These are phyloP conservation scores for Brenthis daphne DNA, from an alignment of 2,888 invertebrate species.

Conservation along the genomic window DNA sequence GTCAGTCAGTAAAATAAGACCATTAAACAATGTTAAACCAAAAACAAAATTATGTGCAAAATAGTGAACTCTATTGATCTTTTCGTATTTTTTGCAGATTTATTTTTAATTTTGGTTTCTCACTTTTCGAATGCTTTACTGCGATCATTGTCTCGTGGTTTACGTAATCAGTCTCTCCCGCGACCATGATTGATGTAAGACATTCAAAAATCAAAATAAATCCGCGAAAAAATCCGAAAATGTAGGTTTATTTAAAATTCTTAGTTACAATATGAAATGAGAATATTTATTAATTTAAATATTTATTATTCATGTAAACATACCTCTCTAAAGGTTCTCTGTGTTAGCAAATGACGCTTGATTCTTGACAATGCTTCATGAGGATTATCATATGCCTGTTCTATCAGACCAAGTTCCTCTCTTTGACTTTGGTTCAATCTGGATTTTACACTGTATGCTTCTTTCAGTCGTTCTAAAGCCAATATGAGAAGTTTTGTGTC, in stretches of 20 bases:
- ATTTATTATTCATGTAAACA: constrained; percentile 31
- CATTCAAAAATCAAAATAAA: no score
- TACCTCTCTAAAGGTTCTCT: constrained; percentile 98
- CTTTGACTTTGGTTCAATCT: constrained; percentile 98
- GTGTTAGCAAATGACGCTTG: constrained; percentile 98
- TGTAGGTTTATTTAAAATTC: no score
- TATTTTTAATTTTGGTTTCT: no score
- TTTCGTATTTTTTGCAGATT: no score
- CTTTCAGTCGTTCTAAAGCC: constrained; percentile 97
- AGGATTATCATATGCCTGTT: constrained; percentile 99
- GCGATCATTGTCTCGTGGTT: no score
- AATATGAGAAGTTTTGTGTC: constrained; percentile 99
- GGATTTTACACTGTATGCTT: constrained; percentile 99
- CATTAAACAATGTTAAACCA: background rate
- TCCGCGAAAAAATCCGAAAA: no score
- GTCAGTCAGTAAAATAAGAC: background rate
- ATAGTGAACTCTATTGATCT: no score
- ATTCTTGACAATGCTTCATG: constrained; percentile 99
- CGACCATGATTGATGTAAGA: no score
- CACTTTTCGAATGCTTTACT: no score
- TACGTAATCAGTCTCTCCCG: no score
- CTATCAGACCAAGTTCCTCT: constrained; percentile 98
- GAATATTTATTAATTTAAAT: constrained; percentile 2
- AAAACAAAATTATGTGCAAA: no score
- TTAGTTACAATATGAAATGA: no score